Percentiles rank a stretch among this genome's conserved stretches.
phyloP scores from a whole-genome alignment of 2,113 vertebrate species.

The Butastur rufipennis region DNA sequence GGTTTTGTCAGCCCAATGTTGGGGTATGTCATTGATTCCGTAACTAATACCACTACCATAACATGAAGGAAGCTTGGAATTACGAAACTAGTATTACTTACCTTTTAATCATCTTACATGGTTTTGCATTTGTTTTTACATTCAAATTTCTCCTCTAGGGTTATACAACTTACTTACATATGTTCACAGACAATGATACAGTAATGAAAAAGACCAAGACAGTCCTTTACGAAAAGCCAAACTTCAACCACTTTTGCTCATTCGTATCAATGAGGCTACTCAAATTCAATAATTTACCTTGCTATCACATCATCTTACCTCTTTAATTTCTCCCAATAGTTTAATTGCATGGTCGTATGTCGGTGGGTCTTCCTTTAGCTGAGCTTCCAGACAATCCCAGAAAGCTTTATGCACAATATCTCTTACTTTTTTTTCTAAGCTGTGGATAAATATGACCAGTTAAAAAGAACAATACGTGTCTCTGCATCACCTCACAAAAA shows the following conservation, averaged over 20 bases:
- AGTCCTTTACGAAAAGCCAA: background rate
- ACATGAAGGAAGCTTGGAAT: background rate
- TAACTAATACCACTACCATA: background rate
- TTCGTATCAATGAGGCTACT: background rate
- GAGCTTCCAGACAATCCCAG: conserved; percentile 91
- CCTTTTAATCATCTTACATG: background rate
- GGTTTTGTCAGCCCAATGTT: background rate
- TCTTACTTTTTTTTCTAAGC: conserved; percentile 89
- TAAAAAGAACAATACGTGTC: background rate
- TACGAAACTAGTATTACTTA: background rate
- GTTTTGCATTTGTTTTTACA: background rate
- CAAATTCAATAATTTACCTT: background rate
- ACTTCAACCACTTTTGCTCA: background rate
- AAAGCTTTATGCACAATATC: conserved; percentile 96
- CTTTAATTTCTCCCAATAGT: conserved; percentile 81
- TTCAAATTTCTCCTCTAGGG: background rate
- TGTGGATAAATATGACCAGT: conserved; percentile 50
- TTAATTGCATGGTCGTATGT: conserved; percentile 77
- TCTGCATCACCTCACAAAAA: background rate
- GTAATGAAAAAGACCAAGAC: background rate
- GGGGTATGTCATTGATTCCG: background rate
- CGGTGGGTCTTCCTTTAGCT: conserved; percentile 88
- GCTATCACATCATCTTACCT: conserved; percentile 62
- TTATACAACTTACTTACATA: background rate
- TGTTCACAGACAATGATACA: background rate